phyloP scores from a whole-genome alignment of 2,113 vertebrate genomes.

The Aramus guarauna region DNA sequence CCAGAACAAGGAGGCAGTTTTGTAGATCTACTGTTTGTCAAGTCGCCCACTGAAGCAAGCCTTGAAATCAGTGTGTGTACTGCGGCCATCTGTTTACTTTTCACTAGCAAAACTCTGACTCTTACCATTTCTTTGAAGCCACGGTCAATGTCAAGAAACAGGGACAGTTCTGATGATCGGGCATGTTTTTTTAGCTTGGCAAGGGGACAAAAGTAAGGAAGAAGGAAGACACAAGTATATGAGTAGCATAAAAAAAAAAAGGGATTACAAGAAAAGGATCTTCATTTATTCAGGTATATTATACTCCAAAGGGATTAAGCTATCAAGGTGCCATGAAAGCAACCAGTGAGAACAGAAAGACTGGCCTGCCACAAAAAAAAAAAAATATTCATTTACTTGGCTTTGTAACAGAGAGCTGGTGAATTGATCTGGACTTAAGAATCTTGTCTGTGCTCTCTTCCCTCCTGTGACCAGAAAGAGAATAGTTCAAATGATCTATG shows the following conservation, averaged over 20 bases:
- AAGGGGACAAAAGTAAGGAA: not conserved
- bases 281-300: constrained; percentile 26
- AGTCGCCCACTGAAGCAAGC: constrained; percentile 55
- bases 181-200: constrained; percentile 20
- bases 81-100: constrained; percentile 42
- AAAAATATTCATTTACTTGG: not conserved
- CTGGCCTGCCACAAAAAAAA: not conserved
- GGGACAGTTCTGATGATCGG: constrained; percentile 27
- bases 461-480: not conserved
- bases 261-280: not conserved
- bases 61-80: constrained; percentile 53
- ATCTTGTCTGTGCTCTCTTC: not conserved
- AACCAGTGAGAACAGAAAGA: not conserved
- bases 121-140: constrained; percentile 36
- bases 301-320: not conserved
- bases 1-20: constrained; percentile 64
- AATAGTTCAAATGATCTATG: not conserved
- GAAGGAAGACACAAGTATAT: not conserved
- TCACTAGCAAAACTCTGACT: constrained; percentile 55
- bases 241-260: not conserved
- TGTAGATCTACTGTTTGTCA: constrained; percentile 58
- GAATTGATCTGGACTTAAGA: not conserved
- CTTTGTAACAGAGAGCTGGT: not conserved
- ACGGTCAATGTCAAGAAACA: constrained; percentile 39
- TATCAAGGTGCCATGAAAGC: not conserved